A percentile compares a stretch with the other conserved stretches of the same genome.
These are phyloP conservation scores for Eremobia ochroleuca DNA, from an alignment of 2,888 invertebrate species.

Conservation along the genomic window DNA sequence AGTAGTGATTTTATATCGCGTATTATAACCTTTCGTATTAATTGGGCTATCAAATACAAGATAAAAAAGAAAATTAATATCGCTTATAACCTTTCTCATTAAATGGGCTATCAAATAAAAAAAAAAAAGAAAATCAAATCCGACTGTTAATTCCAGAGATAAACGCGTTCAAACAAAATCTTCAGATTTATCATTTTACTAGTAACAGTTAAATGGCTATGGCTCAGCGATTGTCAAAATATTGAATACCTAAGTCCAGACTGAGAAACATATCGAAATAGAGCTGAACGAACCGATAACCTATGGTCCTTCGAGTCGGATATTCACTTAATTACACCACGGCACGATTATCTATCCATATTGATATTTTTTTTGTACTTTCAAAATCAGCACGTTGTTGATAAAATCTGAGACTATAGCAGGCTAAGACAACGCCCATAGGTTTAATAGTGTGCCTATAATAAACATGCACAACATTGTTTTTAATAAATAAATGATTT, in stretches of 20 bases:
- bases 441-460: neutral
- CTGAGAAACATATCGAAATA: neutral
- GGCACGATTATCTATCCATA: neutral
- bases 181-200: no score
- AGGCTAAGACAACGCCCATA: neutral
- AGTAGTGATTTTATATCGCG: neutral
- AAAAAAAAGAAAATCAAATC: no score
- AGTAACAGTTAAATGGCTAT: neutral
- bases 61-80: no score
- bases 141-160: no score
- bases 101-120: no score
- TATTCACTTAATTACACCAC: neutral
- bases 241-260: no score
- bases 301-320: neutral
- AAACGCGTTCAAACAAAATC: no score
- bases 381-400: neutral
- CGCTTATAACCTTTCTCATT: no score
- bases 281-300: neutral
- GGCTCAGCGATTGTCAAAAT: neutral
- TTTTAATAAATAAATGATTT: neutral
- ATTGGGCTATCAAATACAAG: no score
- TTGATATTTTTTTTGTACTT: neutral
- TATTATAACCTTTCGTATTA: no score
- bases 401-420: neutral
- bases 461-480: neutral